phyloP scores from a whole-genome alignment of 2,113 vertebrate species.

The Candoia aspera region DNA sequence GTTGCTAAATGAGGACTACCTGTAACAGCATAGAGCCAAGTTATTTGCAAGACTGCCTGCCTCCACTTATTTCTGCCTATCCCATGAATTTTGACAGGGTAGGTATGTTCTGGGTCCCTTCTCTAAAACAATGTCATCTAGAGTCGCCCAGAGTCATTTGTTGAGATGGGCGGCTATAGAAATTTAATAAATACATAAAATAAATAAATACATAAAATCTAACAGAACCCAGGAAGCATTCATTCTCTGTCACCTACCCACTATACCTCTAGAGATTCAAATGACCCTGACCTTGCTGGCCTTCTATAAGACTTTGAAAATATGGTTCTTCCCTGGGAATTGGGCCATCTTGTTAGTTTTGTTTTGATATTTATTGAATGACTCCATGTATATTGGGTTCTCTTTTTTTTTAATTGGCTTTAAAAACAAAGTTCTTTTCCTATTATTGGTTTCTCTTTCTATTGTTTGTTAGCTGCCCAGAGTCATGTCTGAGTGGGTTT shows the following conservation, averaged over 20 bases:
- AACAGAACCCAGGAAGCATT: neutral
- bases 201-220: no score
- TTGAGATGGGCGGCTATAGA: no score
- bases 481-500: neutral
- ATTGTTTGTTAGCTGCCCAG: neutral
- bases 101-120: neutral
- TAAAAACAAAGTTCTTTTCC: neutral
- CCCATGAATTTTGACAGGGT: neutral
- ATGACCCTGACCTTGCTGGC: neutral
- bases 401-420: neutral
- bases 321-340: neutral
- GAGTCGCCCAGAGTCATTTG: no score
- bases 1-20: neutral
- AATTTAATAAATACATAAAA: no score
- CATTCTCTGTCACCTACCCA: neutral
- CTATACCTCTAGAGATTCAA: neutral
- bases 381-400: neutral
- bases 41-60: no score
- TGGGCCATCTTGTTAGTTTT: neutral
- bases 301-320: neutral
- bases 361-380: neutral
- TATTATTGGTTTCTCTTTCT: neutral
- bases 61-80: neutral
- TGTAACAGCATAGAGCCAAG: neutral
- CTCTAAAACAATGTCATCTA: neutral